phyloP scores from a whole-genome alignment of 2,113 vertebrate genomes.

The Oryzias curvinotus region DNA sequence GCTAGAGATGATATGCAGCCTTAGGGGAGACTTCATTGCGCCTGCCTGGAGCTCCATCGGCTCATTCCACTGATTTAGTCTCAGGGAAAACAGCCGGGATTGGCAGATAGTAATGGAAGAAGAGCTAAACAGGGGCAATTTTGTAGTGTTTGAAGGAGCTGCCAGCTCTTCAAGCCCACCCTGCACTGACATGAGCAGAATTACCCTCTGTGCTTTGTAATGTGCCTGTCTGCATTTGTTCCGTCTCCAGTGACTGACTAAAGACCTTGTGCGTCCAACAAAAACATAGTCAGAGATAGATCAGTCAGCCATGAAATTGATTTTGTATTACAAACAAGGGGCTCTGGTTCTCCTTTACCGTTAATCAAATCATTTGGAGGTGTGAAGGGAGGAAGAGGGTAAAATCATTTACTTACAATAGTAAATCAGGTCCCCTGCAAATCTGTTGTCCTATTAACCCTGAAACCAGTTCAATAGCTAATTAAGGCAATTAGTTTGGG shows the following conservation, averaged over 20 bases:
- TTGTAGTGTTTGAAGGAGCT: constrained; percentile 48
- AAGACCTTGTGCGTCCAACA: constrained; percentile 72
- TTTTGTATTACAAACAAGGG: constrained; percentile 95
- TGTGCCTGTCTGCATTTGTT: constrained; percentile 48
- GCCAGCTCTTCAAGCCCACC: constrained; percentile 42
- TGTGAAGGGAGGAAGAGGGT: constrained; percentile 88
- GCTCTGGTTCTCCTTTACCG: constrained; percentile 87
- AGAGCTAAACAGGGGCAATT: constrained; percentile 57
- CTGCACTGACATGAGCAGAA: constrained; percentile 50
- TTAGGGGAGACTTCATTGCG: constrained; percentile 45
- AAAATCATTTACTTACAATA: constrained; percentile 90
- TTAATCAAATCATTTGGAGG: constrained; percentile 96
- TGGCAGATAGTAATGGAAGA: constrained; percentile 49
- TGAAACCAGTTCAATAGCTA: constrained; percentile 91
- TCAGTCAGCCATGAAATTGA: constrained; percentile 97
- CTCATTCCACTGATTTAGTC: constrained; percentile 58
- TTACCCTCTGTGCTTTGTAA: constrained; percentile 36
- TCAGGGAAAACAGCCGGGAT: constrained; percentile 38
- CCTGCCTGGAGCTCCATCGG: constrained; percentile 58
- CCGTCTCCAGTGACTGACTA: constrained; percentile 65
- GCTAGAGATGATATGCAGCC: background rate
- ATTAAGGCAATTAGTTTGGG: constrained; percentile 92
- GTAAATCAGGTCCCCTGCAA: constrained; percentile 90
- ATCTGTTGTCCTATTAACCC: constrained; percentile 89
- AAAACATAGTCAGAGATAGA: constrained; percentile 79